These are phyloP conservation scores for Catonia carolina DNA, from an alignment of 2,888 invertebrate genomes.

Conservation along the genomic window DNA sequence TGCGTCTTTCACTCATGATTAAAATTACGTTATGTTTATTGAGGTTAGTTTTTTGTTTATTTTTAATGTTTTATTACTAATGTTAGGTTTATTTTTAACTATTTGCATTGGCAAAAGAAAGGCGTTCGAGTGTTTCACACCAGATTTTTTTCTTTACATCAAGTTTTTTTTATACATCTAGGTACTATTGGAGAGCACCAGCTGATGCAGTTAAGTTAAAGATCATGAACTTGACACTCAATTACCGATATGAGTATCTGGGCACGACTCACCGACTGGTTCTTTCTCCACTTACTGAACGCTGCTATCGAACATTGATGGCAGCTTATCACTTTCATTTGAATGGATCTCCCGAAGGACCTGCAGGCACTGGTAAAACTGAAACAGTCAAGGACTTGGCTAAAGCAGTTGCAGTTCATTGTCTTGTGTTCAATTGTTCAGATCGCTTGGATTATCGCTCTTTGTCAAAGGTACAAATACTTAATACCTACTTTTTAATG, in stretches of 20 bases:
- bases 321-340: slow-evolving; percentile 77
- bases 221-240: too few species aligned
- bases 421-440: slow-evolving; percentile 83
- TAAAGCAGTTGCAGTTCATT: slow-evolving; percentile 85
- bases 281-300: slow-evolving; percentile 66
- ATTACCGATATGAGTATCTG: slow-evolving; percentile 78
- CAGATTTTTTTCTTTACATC: too few species aligned
- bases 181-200: too few species aligned
- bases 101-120: too few species aligned
- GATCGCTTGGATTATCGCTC: slow-evolving; percentile 80
- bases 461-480: slow-evolving; percentile 72
- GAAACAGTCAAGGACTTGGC: slow-evolving; percentile 90
- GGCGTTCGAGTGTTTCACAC: too few species aligned
- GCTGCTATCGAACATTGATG: slow-evolving; percentile 76
- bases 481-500: slow-evolving; percentile 5
- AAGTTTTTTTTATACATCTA: too few species aligned
- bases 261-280: slow-evolving; percentile 72
- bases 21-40: too few species aligned
- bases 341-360: slow-evolving; percentile 79
- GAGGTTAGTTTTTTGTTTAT: too few species aligned
- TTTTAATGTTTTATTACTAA: too few species aligned
- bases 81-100: too few species aligned
- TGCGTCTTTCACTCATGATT: too few species aligned
- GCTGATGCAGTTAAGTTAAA: too few species aligned
- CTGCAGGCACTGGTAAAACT: slow-evolving; percentile 84